phyloP scores from a whole-genome alignment of 2,113 vertebrate species.

The Chionodraco myersi region DNA sequence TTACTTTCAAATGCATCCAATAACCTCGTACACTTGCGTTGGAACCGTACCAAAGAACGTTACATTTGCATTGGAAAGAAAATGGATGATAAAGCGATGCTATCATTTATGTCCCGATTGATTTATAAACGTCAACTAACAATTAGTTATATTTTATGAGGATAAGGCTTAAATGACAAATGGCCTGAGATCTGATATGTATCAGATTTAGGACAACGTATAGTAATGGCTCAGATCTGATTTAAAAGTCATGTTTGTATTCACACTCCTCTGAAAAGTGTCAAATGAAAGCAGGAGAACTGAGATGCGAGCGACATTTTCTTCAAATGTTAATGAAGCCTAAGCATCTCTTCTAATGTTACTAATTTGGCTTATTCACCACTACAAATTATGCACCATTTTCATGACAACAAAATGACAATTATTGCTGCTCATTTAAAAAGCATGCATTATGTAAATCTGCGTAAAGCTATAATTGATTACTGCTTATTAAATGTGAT shows the following conservation, averaged over 20 bases:
- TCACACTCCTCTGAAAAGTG: not conserved
- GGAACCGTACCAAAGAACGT: too few relatives aligned
- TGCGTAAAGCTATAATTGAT: slow-evolving; percentile 7
- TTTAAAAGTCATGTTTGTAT: not conserved
- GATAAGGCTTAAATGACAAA: too few relatives aligned
- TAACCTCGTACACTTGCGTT: too few relatives aligned
- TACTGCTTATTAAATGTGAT: slow-evolving; percentile 46
- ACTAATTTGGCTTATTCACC: slow-evolving; percentile 13
- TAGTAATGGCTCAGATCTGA: not conserved
- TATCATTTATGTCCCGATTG: too few relatives aligned
- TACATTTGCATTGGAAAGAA: too few relatives aligned
- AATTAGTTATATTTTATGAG: too few relatives aligned
- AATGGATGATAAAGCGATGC: too few relatives aligned
- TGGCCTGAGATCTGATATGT: too few relatives aligned
- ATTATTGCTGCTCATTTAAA: slow-evolving; percentile 33
- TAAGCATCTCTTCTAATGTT: slow-evolving; percentile 16
- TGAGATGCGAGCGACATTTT: not conserved
- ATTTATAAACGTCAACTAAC: too few relatives aligned
- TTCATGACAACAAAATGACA: slow-evolving; percentile 29
- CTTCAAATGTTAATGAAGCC: not conserved
- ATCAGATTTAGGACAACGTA: too few relatives aligned
- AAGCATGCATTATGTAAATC: slow-evolving; percentile 29
- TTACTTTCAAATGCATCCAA: too few relatives aligned
- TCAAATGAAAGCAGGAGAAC: too few relatives aligned
- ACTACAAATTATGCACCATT: slow-evolving; percentile 23